Conservation (phyloP, 2,888 invertebrate species). For the Caenorhabditis sp. region DNA sequence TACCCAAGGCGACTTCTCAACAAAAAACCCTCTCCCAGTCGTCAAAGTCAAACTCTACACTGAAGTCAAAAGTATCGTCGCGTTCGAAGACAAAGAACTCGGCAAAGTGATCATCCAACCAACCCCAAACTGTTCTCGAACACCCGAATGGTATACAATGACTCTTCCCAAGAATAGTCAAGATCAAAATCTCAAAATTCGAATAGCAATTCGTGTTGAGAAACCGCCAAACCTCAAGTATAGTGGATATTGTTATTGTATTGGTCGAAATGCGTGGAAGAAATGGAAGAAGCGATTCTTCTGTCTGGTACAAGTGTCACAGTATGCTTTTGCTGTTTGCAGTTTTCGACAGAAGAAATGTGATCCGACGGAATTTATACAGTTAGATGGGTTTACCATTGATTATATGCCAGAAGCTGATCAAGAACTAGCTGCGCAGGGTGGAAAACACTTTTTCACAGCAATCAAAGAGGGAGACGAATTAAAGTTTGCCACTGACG, state of each 20-base stretch:
- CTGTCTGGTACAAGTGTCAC: constrained; percentile 93
- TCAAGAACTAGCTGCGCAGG: constrained; percentile 82
- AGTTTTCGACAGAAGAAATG: constrained; percentile 99
- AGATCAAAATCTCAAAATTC: constrained; percentile 93
- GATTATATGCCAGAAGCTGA: constrained; percentile 94
- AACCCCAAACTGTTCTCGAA: constrained; percentile 76
- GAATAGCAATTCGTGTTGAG: constrained; percentile 93
- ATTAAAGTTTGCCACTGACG: constrained; percentile 91
- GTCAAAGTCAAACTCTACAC: constrained; percentile 95
- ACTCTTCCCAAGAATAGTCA: constrained; percentile 90
- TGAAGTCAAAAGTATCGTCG: constrained; percentile 94
- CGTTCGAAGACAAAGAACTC: constrained; percentile 97
- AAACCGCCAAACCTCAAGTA: constrained; percentile 99
- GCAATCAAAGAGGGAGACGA: constrained; percentile 93
- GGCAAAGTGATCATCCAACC: constrained; percentile 79
- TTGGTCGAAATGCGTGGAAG: constrained; percentile 93
- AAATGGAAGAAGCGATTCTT: constrained; percentile 99
- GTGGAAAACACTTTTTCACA: constrained; percentile 94
- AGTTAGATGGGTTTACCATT: constrained; percentile 97
- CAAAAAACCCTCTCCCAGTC: constrained; percentile 92
- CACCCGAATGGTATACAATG: constrained; percentile 95
- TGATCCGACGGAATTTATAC: constrained; percentile 99
- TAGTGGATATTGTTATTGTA: constrained; percentile 80
- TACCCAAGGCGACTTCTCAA: constrained; percentile 98
- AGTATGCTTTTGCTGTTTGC: constrained; percentile 99